These are phyloP conservation scores for Diarsia mendica DNA, from an alignment of 2,888 invertebrate species.

Conservation along the genomic window DNA sequence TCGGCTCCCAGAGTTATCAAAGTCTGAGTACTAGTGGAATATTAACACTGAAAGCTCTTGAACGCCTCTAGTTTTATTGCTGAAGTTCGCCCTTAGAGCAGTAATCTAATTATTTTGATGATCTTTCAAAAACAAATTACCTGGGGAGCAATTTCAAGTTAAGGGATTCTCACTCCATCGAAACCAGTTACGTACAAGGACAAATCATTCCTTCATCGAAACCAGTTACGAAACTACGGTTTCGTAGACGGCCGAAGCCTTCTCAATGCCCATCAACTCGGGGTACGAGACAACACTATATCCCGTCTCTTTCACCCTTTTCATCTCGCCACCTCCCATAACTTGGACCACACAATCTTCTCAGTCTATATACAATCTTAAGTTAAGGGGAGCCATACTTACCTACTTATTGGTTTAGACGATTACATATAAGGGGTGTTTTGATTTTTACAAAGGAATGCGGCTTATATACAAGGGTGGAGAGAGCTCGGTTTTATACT, in stretches of 20 bases:
- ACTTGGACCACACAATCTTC: constrained; percentile 57
- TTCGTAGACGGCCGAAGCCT: too few species aligned
- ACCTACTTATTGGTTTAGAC: constrained; percentile 79
- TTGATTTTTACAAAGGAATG: constrained; percentile 75
- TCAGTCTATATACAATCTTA: constrained; percentile 63
- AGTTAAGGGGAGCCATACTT: constrained; percentile 71
- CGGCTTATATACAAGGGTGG: constrained; percentile 53
- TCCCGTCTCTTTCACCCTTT: not conserved
- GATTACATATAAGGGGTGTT: constrained; percentile 73
- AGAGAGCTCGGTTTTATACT: constrained; percentile 38
- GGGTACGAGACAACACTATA: not conserved
- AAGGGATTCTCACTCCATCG: not conserved
- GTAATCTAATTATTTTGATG: not conserved
- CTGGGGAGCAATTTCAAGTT: not conserved
- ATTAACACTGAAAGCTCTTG: not conserved
- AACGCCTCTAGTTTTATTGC: not conserved
- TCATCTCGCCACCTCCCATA: not conserved
- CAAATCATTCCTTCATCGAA: too few species aligned
- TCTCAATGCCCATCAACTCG: too few species aligned
- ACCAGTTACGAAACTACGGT: too few species aligned
- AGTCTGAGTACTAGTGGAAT: not conserved
- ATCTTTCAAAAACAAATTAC: not conserved
- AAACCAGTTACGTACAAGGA: too few species aligned
- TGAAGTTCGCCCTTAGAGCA: not conserved
- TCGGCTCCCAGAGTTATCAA: not conserved